Conservation (phyloP, 2,888 invertebrate genomes). For the Lasiommata megera region DNA sequence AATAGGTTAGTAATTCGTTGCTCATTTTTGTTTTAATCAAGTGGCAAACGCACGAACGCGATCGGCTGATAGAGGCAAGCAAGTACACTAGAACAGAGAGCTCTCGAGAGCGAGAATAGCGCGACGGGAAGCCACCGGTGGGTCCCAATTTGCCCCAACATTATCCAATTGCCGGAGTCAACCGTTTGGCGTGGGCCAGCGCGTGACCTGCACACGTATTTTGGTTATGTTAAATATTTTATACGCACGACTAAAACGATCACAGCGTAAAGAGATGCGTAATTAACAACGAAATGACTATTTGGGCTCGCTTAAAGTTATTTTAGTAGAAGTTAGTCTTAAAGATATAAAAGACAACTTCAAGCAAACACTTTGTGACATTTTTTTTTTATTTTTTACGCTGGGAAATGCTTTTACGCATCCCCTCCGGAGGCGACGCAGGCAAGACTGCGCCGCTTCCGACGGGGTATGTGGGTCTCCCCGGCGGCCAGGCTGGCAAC, state of each 20-base stretch:
- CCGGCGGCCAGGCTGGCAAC: no score
- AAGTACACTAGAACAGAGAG: conserved; percentile 52
- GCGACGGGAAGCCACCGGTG: conserved; percentile 67
- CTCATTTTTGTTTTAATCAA: conserved; percentile 12
- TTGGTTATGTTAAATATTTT: conserved; percentile 36
- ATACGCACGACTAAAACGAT: neutral
- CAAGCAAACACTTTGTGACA: no score
- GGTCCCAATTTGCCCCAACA: conserved; percentile 72
- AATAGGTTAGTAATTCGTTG: neutral
- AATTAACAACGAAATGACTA: no score
- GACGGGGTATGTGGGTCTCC: no score
- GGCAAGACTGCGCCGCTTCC: no score
- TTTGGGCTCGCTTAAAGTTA: no score
- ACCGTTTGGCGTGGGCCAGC: conserved; percentile 78
- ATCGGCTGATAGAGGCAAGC: conserved; percentile 64
- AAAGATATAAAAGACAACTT: no score
- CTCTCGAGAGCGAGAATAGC: conserved; percentile 59
- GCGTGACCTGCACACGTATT: conserved; percentile 68
- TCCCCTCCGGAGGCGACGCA: no score
- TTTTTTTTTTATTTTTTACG: no score
- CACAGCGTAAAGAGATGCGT: neutral
- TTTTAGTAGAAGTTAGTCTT: no score
- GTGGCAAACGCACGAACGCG: conserved; percentile 25
- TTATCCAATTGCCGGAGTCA: conserved; percentile 75
- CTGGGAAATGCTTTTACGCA: no score